Base-by-base conservation (phyloP, 2,113 vertebrate genomes). In the Ardeotis arabs region DNA sequence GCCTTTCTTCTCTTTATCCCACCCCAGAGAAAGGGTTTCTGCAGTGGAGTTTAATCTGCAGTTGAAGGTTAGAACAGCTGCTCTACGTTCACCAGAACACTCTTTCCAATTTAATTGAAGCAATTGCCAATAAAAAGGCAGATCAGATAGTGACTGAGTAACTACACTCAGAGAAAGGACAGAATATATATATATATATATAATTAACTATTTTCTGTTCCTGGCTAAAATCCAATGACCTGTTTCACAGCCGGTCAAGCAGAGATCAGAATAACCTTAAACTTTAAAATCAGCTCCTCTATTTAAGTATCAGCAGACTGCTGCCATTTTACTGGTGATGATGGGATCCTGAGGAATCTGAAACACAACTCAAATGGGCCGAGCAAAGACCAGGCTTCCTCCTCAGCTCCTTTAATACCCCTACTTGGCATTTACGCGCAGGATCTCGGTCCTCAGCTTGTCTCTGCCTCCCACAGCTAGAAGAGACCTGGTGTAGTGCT, bases 31-130 rank as follows among this genome's bases (percentile, higher is more conserved):
- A 87, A 79, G 21, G 5, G 31, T 41, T 76, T 88, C 86, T 92
- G 55, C 63, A 50, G 50, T 4, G 9, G 9, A 31, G 7, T 78
- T 92, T 92, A 59, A 78, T 81, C 69, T 82, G 56, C 68, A 84
- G 33, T 44, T 84, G 80, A 90, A 92, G 94, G 83, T 91, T 92
- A 89, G 28, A 93, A 60, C 11, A 80, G 66, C 75, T 91, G 69
- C 35, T 77, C 24, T 68, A 4, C 2, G 2, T 64, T 89, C 87
- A 91, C 28, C 58, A 37, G 86, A 95, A 81, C 19, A 29, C 33
- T 64, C 76, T 63, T 84, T 63, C 76, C 60, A 84, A 63, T 83
- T 87, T 95, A 84, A 89, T 28, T 74, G 80, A 91, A 89, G 62
- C 22, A 29, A 31, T 53, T 87, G 81, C 73, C 73, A 95, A 81